Evolutionary conservation across 2,113 vertebrate species (phyloP).

Genomic region (Loxodonta africana): DNA sequence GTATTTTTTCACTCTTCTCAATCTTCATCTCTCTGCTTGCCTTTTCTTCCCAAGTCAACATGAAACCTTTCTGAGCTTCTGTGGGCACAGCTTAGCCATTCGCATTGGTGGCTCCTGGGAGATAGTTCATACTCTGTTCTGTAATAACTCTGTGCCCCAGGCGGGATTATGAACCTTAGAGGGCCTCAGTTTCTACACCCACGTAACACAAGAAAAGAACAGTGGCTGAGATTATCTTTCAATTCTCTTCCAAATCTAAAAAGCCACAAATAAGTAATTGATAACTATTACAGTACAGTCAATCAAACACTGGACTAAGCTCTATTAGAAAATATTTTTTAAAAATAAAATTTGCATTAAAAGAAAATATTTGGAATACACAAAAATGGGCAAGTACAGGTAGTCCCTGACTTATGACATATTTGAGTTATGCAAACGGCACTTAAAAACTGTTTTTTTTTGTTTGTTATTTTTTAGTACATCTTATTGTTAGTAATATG

Average conservation of each 20-base stretch:
- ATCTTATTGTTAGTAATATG: background rate
- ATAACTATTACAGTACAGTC: background rate
- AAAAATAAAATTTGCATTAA: background rate
- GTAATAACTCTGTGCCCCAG: background rate
- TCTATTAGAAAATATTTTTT: background rate
- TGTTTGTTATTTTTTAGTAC: no score
- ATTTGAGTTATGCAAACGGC: no score
- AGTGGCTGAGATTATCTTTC: background rate
- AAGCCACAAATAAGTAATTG: background rate
- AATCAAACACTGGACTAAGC: conserved; percentile 31
- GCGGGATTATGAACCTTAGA: background rate
- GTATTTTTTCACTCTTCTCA: background rate
- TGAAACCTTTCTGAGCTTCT: background rate
- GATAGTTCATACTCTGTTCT: background rate
- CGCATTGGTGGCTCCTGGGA: background rate
- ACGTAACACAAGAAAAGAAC: background rate
- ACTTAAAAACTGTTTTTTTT: no score
- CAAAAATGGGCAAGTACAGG: background rate
- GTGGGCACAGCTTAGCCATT: background rate
- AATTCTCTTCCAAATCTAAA: conserved; percentile 53
- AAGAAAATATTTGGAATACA: background rate
- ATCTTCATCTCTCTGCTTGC: conserved; percentile 1
- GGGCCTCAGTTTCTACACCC: background rate
- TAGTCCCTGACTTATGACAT: no score
- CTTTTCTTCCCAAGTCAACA: background rate